A percentile compares a stretch with the other conserved stretches of the same genome.
Evolutionary conservation across 2,113 vertebrate species (phyloP).

Genomic region (Oncorhynchus keta): DNA sequence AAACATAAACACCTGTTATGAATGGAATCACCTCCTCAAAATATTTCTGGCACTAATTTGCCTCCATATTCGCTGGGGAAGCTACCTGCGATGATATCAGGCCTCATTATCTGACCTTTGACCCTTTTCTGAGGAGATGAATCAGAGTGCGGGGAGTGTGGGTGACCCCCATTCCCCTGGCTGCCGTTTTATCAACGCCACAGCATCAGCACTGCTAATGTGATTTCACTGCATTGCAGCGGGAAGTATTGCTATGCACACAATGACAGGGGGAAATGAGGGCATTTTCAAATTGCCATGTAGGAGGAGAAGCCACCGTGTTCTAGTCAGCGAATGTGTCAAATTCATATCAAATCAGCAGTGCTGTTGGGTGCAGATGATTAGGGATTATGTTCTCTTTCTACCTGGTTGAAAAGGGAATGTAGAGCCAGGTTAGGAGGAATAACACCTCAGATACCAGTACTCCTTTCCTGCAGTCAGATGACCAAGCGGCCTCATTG

Average conservation of each 20-base stretch:
- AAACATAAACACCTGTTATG: neutral
- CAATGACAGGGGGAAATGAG: constrained; percentile 58
- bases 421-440: neutral
- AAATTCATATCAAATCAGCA: constrained; percentile 62
- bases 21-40: neutral
- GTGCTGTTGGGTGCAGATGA: constrained; percentile 48
- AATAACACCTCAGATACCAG: neutral
- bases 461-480: too few relatives aligned
- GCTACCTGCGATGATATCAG: constrained; percentile 39
- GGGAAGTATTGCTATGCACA: constrained; percentile 55
- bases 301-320: constrained; percentile 50
- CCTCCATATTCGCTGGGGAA: too few relatives aligned
- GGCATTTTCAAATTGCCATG: constrained; percentile 59
- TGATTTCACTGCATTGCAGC: constrained; percentile 50
- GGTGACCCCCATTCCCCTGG: constrained; percentile 59
- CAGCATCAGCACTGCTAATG: constrained; percentile 60
- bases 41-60: neutral
- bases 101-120: constrained; percentile 45
- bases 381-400: constrained; percentile 39
- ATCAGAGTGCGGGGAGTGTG: constrained; percentile 38
- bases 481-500: too few relatives aligned
- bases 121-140: constrained; percentile 43
- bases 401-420: neutral
- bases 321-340: constrained; percentile 65
- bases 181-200: constrained; percentile 5